phyloP scores from a whole-genome alignment of 37 sponge, comb jelly and placozoan genomes.

The Petrosia ficiformis region DNA sequence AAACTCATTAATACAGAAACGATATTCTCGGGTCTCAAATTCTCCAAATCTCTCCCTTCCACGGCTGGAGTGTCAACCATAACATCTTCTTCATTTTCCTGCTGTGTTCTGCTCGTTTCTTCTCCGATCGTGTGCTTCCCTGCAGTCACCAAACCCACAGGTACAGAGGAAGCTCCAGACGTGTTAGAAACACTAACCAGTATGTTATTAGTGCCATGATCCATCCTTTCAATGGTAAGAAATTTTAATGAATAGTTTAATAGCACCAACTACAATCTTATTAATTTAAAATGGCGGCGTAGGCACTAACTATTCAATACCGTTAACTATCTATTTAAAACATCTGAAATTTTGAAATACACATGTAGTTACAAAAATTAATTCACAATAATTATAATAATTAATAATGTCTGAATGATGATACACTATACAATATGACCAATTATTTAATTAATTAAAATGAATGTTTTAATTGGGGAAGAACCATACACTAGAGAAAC shows the following conservation, averaged over 20 bases:
- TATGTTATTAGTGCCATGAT: not conserved
- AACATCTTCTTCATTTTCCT: not conserved
- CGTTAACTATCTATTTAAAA: no score
- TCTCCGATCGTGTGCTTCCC: not conserved
- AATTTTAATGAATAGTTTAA: not conserved
- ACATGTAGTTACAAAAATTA: not conserved
- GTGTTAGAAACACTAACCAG: not conserved
- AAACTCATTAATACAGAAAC: not conserved
- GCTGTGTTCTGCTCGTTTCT: no score
- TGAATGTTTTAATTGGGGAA: slow-evolving; percentile 16
- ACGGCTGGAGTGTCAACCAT: not conserved
- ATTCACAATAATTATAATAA: no score
- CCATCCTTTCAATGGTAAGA: not conserved
- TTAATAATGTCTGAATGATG: slow-evolving; percentile 1
- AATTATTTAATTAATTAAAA: not conserved
- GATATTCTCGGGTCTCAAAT: not conserved
- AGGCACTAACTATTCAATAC: no score
- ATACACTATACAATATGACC: not conserved
- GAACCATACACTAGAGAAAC: slow-evolving; percentile 65
- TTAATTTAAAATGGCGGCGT: no score
- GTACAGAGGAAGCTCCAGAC: not conserved
- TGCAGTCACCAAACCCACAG: not conserved
- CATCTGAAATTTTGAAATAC: no score
- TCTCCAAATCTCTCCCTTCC: not conserved
- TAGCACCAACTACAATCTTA: no score